phyloP scores from a whole-genome alignment of 1,140 invertebrate genomes.

The Hesperophylax magnus region DNA sequence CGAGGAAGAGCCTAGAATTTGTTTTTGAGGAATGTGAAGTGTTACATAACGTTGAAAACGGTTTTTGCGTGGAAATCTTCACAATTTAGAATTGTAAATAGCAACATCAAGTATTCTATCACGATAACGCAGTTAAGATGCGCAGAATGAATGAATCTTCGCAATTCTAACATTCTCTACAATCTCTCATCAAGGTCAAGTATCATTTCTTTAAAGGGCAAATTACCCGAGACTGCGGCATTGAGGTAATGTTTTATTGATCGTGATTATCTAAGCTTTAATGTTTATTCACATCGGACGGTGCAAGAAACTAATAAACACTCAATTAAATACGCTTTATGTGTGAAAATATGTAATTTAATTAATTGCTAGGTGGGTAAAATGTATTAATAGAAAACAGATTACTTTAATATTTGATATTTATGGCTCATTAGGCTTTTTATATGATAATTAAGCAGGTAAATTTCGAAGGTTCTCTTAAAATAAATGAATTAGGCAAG shows the following conservation, averaged over 20 bases:
- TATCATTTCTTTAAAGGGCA: constrained; percentile 29
- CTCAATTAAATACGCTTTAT: not conserved
- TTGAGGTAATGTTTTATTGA: constrained; percentile 5
- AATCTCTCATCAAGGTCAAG: constrained; percentile 22
- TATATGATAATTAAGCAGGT: too few relatives aligned
- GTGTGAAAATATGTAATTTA: too few relatives aligned
- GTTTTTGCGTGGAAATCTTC: too few relatives aligned
- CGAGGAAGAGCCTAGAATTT: too few relatives aligned
- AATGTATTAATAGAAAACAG: too few relatives aligned
- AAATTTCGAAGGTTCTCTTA: too few relatives aligned
- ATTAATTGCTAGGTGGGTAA: too few relatives aligned
- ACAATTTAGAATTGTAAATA: not conserved
- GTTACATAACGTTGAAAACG: too few relatives aligned
- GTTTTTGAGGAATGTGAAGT: too few relatives aligned
- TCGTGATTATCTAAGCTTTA: constrained; percentile 1
- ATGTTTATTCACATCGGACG: not conserved
- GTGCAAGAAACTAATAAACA: not conserved
- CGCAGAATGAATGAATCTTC: constrained; percentile 14
- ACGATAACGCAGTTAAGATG: constrained; percentile 4
- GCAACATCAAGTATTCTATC: not conserved
- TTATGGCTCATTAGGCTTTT: too few relatives aligned
- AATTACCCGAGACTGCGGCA: not conserved
- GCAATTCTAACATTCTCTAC: constrained; percentile 14
- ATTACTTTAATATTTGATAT: too few relatives aligned
- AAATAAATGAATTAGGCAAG: too few relatives aligned